Evolutionary conservation across 2,113 vertebrate genomes (phyloP).

Genomic region (Sialia sialis): DNA sequence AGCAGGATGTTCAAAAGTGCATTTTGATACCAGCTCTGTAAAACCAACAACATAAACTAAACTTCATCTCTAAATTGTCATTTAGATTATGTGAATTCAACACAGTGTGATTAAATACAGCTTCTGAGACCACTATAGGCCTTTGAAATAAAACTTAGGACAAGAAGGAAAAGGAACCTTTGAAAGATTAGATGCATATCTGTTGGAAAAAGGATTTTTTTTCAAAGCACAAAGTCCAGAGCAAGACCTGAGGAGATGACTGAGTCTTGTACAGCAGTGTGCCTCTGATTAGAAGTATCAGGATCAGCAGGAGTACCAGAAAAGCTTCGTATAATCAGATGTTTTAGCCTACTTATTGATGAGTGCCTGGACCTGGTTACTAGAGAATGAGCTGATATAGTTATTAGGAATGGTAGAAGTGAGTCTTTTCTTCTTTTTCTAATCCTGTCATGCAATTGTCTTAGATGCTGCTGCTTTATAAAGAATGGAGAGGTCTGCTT

Average conservation of each 20-base stretch:
- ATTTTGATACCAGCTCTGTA: background rate
- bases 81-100: background rate
- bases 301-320: background rate
- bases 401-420: background rate
- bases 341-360: background rate
- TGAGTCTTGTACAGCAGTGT: background rate
- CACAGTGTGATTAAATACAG: background rate
- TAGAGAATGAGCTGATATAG: background rate
- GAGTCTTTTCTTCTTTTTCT: background rate
- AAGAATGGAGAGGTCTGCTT: background rate
- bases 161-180: background rate
- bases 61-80: background rate
- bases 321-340: background rate
- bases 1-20: background rate
- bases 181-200: background rate
- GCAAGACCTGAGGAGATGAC: background rate
- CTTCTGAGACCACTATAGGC: background rate
- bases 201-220: background rate
- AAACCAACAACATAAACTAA: background rate
- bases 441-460: background rate
- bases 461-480: background rate
- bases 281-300: background rate
- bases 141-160: background rate
- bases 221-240: background rate
- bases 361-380: background rate